A percentile compares a stretch with the other conserved stretches of the same genome.
Conservation (phyloP, 2,797 vertebrate species). For the Phrynocephalus vlangalii region DNA sequence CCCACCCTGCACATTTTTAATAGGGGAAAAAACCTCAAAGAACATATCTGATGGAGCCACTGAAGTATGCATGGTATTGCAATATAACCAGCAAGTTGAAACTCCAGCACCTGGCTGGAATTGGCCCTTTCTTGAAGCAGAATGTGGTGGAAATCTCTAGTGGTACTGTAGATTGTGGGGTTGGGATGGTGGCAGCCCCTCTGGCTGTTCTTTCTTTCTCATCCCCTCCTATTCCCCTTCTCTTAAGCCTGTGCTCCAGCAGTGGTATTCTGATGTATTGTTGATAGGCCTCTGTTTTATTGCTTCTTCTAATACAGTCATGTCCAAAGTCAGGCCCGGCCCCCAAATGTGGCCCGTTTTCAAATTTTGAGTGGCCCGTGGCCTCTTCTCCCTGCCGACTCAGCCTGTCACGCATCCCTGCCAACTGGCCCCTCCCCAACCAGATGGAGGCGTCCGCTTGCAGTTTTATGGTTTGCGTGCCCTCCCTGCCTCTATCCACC, state of each 20-base stretch:
- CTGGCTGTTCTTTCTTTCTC: neutral
- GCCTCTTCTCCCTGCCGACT: too few species aligned
- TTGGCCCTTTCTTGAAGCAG: neutral
- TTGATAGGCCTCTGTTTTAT: too few species aligned
- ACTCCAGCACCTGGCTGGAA: slow-evolving; percentile 14
- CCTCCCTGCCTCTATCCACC: too few species aligned
- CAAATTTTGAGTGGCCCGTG: too few species aligned
- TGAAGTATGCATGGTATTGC: slow-evolving; percentile 51
- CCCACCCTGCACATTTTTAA: slow-evolving; percentile 39
- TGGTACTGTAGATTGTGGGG: neutral
- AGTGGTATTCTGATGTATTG: too few species aligned
- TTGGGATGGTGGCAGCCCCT: neutral
- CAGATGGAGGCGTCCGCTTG: too few species aligned
- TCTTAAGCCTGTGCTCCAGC: neutral
- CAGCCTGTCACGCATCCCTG: too few species aligned
- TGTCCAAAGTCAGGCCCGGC: too few species aligned
- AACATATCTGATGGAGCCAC: slow-evolving; percentile 48
- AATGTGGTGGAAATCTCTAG: neutral
- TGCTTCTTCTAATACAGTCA: too few species aligned
- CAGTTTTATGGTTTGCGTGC: too few species aligned
- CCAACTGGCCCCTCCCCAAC: too few species aligned
- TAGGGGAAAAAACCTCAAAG: slow-evolving; percentile 49
- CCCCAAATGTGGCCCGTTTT: too few species aligned
- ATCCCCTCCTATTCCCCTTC: neutral
- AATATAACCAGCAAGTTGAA: slow-evolving; percentile 51